Evolutionary conservation across 2,888 invertebrate genomes (phyloP).

Genomic region (Mylabris sibirica): DNA sequence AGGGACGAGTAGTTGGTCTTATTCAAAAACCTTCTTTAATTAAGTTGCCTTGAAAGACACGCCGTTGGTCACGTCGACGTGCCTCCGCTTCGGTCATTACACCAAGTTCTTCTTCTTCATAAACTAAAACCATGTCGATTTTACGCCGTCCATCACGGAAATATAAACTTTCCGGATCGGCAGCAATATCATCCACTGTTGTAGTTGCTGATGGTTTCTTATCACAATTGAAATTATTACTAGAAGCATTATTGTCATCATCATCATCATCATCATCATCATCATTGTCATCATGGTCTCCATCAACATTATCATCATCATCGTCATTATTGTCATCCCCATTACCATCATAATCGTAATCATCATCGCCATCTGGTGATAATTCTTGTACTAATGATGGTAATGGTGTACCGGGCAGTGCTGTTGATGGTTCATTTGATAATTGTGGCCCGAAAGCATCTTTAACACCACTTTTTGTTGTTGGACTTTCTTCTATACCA

Average conservation of each 20-base stretch:
- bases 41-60: constrained; percentile 79
- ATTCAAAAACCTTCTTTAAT: constrained; percentile 71
- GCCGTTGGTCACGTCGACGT: constrained; percentile 72
- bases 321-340: not conserved
- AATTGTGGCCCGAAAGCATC: constrained; percentile 66
- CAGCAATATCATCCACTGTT: constrained; percentile 54
- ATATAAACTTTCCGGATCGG: constrained; percentile 74
- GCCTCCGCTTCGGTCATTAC: constrained; percentile 85
- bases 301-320: not conserved
- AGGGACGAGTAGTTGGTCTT: no score
- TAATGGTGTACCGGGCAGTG: constrained; percentile 59
- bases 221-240: constrained; percentile 20
- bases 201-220: constrained; percentile 37
- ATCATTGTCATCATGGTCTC: not conserved
- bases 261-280: not conserved
- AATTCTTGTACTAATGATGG: constrained; percentile 57
- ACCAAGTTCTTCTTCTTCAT: constrained; percentile 80
- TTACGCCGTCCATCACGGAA: constrained; percentile 81
- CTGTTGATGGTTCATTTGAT: constrained; percentile 45
- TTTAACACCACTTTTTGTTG: constrained; percentile 45
- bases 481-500: constrained; percentile 56
- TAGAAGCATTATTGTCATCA: not conserved
- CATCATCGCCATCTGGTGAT: not conserved
- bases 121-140: constrained; percentile 90
- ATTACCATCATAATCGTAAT: not conserved